phyloP scores from a whole-genome alignment of 2,113 vertebrate genomes.

The Phrynosoma blainvillii region DNA sequence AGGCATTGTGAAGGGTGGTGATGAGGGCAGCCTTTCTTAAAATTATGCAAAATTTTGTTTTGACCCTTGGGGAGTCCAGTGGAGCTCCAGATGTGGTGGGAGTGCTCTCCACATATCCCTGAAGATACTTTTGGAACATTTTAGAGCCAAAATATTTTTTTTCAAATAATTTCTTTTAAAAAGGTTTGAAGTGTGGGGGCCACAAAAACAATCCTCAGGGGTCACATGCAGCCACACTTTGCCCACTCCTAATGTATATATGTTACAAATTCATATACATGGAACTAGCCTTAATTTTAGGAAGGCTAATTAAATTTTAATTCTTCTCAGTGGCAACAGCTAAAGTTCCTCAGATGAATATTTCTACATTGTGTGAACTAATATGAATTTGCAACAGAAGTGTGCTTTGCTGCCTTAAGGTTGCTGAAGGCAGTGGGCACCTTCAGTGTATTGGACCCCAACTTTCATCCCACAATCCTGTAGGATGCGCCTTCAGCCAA shows the following conservation, averaged over 20 bases:
- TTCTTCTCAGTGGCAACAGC: not conserved
- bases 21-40: not conserved
- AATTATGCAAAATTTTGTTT: not conserved
- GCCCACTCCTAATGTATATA: too few relatives aligned
- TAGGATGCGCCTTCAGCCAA: not conserved
- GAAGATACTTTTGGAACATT: too few relatives aligned
- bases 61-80: not conserved
- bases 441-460: not conserved
- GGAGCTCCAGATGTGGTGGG: too few relatives aligned
- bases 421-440: not conserved
- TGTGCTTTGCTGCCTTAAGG: not conserved
- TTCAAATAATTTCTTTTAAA: too few relatives aligned
- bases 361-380: not conserved
- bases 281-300: not conserved
- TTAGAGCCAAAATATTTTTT: too few relatives aligned
- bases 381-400: not conserved
- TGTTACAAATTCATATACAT: not conserved
- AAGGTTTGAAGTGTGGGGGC: too few relatives aligned
- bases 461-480: not conserved
- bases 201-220: too few relatives aligned
- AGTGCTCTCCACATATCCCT: too few relatives aligned
- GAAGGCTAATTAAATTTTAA: not conserved
- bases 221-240: too few relatives aligned
- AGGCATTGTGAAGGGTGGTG: too few relatives aligned
- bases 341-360: not conserved